Evolutionary conservation across 2,888 invertebrate genomes (phyloP), one percentile per base, ranked within the genome.

Genomic region (Malthinus flaveolus): DNA sequence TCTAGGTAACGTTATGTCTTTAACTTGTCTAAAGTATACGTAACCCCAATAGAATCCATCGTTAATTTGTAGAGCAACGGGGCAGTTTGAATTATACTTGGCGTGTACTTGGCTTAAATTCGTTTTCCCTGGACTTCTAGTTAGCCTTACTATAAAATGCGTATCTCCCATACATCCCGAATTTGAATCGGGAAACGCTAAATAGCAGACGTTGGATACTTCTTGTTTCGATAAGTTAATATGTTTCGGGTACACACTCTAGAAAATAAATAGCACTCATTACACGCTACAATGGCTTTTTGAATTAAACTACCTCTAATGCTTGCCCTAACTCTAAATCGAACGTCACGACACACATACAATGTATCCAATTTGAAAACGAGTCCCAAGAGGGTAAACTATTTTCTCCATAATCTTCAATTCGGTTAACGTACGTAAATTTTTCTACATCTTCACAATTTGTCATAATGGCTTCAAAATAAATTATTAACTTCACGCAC

Each of bases 141-240:
- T 87, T 66, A 98, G 85, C 62, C 97, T 85, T 73, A 99, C 93
- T 75, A 97, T 95, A 79, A 97, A 99, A 78, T 92, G 93, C 46
- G 97, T 98, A 77, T 99, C 97, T 48, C 97, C 97, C 94, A 97
- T 97, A 77, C 97, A 96, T 52, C 97, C 96, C 1, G 97, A 97
- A 82, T 99, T 99, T 0, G 98, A 98, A 79, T 99, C 99, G 1
- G 99, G 99, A 79, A 99, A 99, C 36, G 98, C 96, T 77, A 98
- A 83, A 78, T 99, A 99, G 80, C 98, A 98, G 68, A 99, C 92
- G 81, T 93, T 95, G 65, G 90, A 90, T 73, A 92, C 90, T 79
- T 95, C 94, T 79, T 91, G 89, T 73, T 94, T 94, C 0, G 88
- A 85, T 65, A 94, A 79, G 65, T 84, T 84, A 15, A 91, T 86